Conservation (phyloP, 2,888 invertebrate species). For the Andrena bucephala region DNA sequence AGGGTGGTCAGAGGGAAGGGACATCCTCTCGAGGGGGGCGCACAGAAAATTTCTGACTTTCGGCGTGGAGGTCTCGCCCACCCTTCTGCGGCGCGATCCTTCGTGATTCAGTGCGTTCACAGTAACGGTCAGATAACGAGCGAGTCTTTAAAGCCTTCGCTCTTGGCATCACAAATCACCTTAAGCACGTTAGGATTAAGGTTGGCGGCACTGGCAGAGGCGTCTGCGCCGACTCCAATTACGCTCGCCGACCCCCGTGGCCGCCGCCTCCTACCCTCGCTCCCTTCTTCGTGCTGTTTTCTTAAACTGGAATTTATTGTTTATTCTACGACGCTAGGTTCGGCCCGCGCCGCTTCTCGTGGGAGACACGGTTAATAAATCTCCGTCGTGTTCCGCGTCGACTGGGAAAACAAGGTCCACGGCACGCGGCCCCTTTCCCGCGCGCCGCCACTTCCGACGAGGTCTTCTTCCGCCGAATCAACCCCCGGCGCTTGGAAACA, state of each 20-base stretch:
- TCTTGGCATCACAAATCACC: slow-evolving; percentile 77
- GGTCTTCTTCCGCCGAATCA: slow-evolving; percentile 45
- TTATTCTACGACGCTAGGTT: slow-evolving; percentile 63
- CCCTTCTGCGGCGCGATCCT: slow-evolving; percentile 36
- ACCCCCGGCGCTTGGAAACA: slow-evolving; percentile 12
- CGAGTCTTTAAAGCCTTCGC: slow-evolving; percentile 71
- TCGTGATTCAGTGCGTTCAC: slow-evolving; percentile 64
- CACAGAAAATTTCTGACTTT: slow-evolving; percentile 48
- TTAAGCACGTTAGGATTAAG: slow-evolving; percentile 75
- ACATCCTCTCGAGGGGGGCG: slow-evolving; percentile 15
- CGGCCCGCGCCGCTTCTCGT: slow-evolving; percentile 67
- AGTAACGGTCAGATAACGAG: slow-evolving; percentile 71
- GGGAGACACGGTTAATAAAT: slow-evolving; percentile 73
- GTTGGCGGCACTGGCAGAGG: slow-evolving; percentile 46
- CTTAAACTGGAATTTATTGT: slow-evolving; percentile 75
- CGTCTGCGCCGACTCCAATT: slow-evolving; percentile 65
- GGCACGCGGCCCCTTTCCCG: slow-evolving; percentile 11
- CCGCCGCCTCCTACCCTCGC: slow-evolving; percentile 20
- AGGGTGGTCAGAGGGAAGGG: slow-evolving; percentile 29
- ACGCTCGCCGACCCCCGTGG: slow-evolving; percentile 55
- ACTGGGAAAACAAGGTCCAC: slow-evolving; percentile 66
- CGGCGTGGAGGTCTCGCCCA: slow-evolving; percentile 37
- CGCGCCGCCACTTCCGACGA: slow-evolving; percentile 58
- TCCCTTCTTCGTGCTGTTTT: slow-evolving; percentile 61
- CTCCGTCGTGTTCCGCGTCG: slow-evolving; percentile 66